Conservation (phyloP, 2,113 vertebrate species). For the Penelope pileata region DNA sequence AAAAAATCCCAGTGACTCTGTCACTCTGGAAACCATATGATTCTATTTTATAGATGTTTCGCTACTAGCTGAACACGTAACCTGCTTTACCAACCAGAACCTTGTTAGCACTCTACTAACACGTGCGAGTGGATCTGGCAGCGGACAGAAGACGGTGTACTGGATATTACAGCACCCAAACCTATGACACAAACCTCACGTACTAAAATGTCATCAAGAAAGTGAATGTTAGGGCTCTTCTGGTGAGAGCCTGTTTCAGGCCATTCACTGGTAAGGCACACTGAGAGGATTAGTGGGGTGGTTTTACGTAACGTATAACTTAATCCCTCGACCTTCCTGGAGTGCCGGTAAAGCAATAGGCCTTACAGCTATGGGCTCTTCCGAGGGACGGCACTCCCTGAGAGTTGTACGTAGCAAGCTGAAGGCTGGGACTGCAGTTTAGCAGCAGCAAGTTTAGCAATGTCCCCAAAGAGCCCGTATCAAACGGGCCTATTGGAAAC, state of each 20-base stretch:
- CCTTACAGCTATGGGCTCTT: conserved; percentile 66
- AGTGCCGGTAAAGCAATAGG: conserved; percentile 67
- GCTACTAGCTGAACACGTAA: conserved; percentile 66
- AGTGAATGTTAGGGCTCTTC: conserved; percentile 72
- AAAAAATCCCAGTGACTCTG: conserved; percentile 37
- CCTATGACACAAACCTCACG: conserved; percentile 69
- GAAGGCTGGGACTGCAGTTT: conserved; percentile 33
- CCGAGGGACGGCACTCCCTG: conserved; percentile 28
- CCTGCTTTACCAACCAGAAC: conserved; percentile 69
- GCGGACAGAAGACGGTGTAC: conserved; percentile 55
- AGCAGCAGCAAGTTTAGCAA: conserved; percentile 36
- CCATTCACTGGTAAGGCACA: conserved; percentile 67
- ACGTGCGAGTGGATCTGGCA: conserved; percentile 33
- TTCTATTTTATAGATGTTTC: conserved; percentile 71
- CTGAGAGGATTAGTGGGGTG: conserved; percentile 64
- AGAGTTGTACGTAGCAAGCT: not conserved
- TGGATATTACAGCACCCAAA: conserved; percentile 71
- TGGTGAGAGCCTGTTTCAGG: conserved; percentile 60
- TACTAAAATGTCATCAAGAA: conserved; percentile 58
- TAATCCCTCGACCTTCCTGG: conserved; percentile 64
- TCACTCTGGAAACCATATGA: conserved; percentile 45
- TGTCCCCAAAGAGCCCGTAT: conserved; percentile 37
- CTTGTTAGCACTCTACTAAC: conserved; percentile 61
- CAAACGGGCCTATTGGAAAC: conserved; percentile 56
- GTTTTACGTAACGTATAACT: conserved; percentile 63